A percentile compares a stretch with the other conserved stretches of the same genome.
Evolutionary conservation across 2,113 vertebrate genomes (phyloP).

Genomic region (Herpailurus yagouaroundi): DNA sequence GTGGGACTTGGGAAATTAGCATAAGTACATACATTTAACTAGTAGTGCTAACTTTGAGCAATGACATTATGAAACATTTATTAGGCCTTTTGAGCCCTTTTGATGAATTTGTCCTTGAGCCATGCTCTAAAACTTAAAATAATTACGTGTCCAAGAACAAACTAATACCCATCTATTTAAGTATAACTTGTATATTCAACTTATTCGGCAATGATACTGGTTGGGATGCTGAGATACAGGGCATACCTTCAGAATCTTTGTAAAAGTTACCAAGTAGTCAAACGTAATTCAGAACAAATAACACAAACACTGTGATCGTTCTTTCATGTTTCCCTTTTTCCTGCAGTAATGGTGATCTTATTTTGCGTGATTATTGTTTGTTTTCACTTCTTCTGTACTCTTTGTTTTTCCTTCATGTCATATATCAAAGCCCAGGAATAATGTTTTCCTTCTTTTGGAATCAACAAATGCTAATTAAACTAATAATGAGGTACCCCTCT

Average conservation of each 20-base stretch:
- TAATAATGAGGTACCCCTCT: neutral
- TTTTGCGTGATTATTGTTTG: neutral
- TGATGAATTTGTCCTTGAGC: slow-evolving; percentile 30
- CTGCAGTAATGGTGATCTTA: neutral
- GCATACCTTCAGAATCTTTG: neutral
- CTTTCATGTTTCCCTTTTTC: neutral
- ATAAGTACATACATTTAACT: slow-evolving; percentile 43
- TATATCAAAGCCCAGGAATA: neutral
- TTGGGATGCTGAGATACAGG: neutral
- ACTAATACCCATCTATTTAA: slow-evolving; percentile 15
- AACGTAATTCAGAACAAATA: neutral
- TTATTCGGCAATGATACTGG: neutral
- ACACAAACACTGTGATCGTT: neutral
- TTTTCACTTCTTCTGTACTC: neutral
- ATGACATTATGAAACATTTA: slow-evolving; percentile 25
- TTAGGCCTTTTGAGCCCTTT: slow-evolving; percentile 19
- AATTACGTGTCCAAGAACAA: slow-evolving; percentile 54
- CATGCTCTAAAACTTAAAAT: slow-evolving; percentile 40
- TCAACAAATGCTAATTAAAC: slow-evolving; percentile 33
- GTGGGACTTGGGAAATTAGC: slow-evolving; percentile 40
- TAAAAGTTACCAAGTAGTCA: neutral
- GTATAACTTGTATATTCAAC: neutral
- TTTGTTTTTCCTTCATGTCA: neutral
- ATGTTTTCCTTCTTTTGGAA: slow-evolving; percentile 26
- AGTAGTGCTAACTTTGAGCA: slow-evolving; percentile 23